Evolutionary conservation across 2,888 invertebrate species (phyloP), one percentile per base, ranked within the genome.

Genomic region (Choristoneura rosaceana): DNA sequence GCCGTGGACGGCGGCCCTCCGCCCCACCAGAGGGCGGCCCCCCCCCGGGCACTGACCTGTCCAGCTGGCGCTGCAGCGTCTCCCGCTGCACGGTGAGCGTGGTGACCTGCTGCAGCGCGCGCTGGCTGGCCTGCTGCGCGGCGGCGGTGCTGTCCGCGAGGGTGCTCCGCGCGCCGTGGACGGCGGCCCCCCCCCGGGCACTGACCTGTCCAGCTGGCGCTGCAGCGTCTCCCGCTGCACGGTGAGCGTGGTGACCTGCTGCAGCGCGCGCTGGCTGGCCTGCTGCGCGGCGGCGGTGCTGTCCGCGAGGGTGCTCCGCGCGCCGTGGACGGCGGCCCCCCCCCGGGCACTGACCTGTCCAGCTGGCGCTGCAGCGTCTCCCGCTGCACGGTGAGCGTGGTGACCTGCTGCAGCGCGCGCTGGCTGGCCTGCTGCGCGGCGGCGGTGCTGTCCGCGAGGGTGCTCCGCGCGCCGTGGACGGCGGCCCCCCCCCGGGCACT

Each of bases 291-390:
- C 81, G 4, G 59, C 75, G 59, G 80, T 81, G 17, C 81, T 79
- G 59, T 60, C 73, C 3, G 74, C 75, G 65, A 88, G 79, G 60
- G 75, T 74, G 0, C 10, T 73, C 14, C 76, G 77, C 25, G 84
- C 82, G 4, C 71, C 75, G 0, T 34, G 73, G 65, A 87, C 81
- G 77, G 79, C 71, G 79, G 38, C 55, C 33, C 14, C 10, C 12
- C 12, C 66, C 69, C 3, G 43, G 4, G 74, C 69, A 88, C 64
- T 74, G 70, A 8, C 73, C 64, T 43, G 70, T 75, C 71, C 47
- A 94, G 85, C 60, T 86, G 86, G 79, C 82, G 80, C 86, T 94
- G 93, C 81, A 94, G 79, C 73, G 87, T 91, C 85, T 94, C 92
- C 55, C 94, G 64, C 50, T 91, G 86, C 2, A 94, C 94, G 0